Evolutionary conservation across 2,113 vertebrate genomes (phyloP).

Genomic region (Mellivora capensis): DNA sequence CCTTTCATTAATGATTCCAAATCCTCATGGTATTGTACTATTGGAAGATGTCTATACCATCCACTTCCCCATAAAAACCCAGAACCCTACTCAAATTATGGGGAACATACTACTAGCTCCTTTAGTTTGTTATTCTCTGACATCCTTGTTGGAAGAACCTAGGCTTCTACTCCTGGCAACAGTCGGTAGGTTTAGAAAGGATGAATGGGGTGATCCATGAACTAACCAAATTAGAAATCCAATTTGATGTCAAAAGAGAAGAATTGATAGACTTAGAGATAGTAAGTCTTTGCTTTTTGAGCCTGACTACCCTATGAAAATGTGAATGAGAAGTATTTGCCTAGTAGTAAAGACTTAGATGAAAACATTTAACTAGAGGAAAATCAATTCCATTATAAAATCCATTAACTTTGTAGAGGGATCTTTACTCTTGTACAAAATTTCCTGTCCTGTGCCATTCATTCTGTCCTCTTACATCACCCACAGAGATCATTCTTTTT

Average conservation of each 20-base stretch:
- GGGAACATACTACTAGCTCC: background rate
- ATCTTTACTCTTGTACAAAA: background rate
- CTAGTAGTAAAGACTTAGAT: background rate
- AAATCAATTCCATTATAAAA: background rate
- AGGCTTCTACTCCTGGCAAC: background rate
- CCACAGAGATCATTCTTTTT: background rate
- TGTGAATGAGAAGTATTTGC: background rate
- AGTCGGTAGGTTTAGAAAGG: background rate
- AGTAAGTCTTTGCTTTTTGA: background rate
- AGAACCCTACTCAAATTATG: background rate
- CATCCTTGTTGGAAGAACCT: background rate
- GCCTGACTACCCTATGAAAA: background rate
- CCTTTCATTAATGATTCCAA: background rate
- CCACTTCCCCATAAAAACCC: background rate
- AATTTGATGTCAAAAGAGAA: background rate
- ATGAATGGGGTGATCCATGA: background rate
- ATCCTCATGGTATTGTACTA: background rate
- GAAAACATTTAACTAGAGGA: background rate
- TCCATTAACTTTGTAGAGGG: background rate
- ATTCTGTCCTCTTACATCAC: background rate
- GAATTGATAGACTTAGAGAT: background rate
- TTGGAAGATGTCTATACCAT: background rate
- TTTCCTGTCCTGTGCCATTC: background rate
- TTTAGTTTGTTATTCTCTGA: background rate
- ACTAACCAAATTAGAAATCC: background rate